A percentile compares a stretch with the other conserved stretches of the same genome.
phyloP scores from a whole-genome alignment of 2,888 invertebrate genomes.

The Sipha maydis region DNA sequence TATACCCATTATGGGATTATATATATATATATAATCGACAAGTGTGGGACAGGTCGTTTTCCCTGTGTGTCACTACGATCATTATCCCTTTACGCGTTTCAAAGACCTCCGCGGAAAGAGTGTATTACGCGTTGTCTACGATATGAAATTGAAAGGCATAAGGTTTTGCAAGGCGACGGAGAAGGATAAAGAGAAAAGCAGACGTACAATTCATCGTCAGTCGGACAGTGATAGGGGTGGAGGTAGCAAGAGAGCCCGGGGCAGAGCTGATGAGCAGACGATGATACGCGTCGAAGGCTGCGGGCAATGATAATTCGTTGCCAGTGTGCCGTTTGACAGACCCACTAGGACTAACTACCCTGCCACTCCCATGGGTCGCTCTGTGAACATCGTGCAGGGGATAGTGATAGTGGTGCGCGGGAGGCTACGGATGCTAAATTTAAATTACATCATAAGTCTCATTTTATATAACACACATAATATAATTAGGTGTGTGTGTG shows the following conservation, averaged over 20 bases:
- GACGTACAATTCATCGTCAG: too few species aligned
- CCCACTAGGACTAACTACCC: neutral
- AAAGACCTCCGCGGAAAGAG: neutral
- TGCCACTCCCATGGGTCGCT: neutral
- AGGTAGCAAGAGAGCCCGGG: too few species aligned
- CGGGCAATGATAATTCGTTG: conserved; percentile 18
- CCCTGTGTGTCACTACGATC: neutral
- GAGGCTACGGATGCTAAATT: neutral
- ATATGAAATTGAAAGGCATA: neutral
- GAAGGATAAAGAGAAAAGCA: neutral
- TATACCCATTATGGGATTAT: conserved; percentile 22
- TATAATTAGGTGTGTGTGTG: too few species aligned
- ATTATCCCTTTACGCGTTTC: neutral
- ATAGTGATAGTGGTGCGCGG: neutral
- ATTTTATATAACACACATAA: neutral
- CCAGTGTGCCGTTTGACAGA: conserved; percentile 9
- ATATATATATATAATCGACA: neutral
- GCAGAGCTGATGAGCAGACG: too few species aligned
- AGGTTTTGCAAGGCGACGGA: neutral
- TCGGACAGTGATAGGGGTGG: too few species aligned
- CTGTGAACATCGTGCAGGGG: neutral
- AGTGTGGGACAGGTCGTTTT: neutral
- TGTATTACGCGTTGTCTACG: neutral
- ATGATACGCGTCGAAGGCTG: neutral
- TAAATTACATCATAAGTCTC: conserved; percentile 26